Evolutionary conservation across 2,888 invertebrate species (phyloP).

Genomic region (Amphipyra berbera): DNA sequence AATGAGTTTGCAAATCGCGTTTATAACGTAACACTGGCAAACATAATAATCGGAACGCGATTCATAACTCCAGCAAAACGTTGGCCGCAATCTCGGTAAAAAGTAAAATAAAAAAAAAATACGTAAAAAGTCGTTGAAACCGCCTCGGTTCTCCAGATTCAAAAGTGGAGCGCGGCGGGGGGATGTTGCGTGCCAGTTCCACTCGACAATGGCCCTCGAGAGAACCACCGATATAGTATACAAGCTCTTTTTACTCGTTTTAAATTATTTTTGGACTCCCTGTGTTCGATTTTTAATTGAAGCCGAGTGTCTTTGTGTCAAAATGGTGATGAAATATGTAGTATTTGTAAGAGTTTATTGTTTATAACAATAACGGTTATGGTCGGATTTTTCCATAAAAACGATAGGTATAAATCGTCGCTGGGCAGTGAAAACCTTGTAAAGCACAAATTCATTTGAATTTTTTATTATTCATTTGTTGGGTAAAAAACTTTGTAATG

Average conservation of each 20-base stretch:
- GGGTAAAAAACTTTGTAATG: no score
- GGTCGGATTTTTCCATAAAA: no score
- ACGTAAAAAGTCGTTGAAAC: conserved; percentile 58
- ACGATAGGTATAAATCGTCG: no score
- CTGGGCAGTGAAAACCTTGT: no score
- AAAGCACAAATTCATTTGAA: no score
- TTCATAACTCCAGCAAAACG: conserved; percentile 51
- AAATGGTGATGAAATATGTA: not conserved
- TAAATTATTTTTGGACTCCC: conserved; percentile 46
- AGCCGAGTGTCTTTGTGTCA: conserved; percentile 16
- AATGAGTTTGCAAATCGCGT: conserved; percentile 33
- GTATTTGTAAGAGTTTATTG: no score
- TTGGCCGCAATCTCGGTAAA: conserved; percentile 49
- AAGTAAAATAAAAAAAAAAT: conserved; percentile 60
- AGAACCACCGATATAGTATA: conserved; percentile 60
- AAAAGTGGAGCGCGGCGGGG: conserved; percentile 66
- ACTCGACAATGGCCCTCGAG: conserved; percentile 64
- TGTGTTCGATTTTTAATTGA: conserved; percentile 38
- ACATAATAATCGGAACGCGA: conserved; percentile 49
- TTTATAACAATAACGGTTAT: no score
- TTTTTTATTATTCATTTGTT: no score
- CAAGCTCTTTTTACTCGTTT: conserved; percentile 40
- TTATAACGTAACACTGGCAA: conserved; percentile 42
- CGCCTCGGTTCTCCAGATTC: conserved; percentile 62
- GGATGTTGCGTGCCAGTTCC: conserved; percentile 70